phyloP scores from a whole-genome alignment of 1,140 invertebrate species.

The Aphaenogaster rudis region DNA sequence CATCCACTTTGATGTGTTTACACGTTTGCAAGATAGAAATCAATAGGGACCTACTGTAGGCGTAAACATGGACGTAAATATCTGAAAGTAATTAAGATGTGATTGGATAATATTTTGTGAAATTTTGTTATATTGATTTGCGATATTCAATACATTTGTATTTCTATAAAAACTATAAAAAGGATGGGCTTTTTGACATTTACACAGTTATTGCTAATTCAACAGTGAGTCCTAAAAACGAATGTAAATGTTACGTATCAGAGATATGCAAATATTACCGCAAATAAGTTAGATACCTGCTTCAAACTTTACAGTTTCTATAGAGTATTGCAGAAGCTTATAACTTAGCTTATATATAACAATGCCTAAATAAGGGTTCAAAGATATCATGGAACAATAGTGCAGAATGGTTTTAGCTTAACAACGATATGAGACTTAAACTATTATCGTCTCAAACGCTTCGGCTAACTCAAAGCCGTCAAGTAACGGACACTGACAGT shows the following conservation, averaged over 20 bases:
- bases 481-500: constrained; percentile 18
- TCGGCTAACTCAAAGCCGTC: background rate
- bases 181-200: background rate
- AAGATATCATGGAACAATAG: background rate
- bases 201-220: background rate
- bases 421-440: background rate
- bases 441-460: constrained; percentile 2
- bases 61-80: background rate
- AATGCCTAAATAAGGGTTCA: constrained; percentile 18
- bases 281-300: background rate
- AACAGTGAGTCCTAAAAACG: background rate
- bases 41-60: background rate
- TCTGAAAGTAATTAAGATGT: background rate
- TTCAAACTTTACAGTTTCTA: background rate
- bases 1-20: constrained; percentile 15
- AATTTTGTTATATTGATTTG: background rate
- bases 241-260: background rate
- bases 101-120: background rate
- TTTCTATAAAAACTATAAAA: background rate
- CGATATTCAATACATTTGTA: background rate
- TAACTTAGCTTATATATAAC: background rate
- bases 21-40: background rate
- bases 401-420: background rate
- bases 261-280: background rate
- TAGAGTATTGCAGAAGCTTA: background rate